Conservation (phyloP, 2,113 vertebrate species). For the Pao palembangensis region DNA sequence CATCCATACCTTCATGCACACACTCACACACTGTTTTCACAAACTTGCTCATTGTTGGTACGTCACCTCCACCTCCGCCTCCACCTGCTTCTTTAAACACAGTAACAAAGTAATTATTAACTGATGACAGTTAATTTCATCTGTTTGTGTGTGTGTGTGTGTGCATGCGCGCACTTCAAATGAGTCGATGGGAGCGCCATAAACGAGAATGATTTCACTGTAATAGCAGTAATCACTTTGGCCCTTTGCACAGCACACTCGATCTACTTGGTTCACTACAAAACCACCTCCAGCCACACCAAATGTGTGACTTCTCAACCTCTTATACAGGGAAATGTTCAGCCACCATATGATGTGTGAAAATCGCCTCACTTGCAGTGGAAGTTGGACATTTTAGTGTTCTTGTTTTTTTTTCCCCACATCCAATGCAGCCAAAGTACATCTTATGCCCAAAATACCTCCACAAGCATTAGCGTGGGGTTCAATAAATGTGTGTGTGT, state of each 20-base stretch:
- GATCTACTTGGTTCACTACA: not conserved
- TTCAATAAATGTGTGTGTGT: constrained; percentile 13
- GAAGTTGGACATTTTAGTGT: not conserved
- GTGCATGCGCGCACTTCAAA: constrained; percentile 21
- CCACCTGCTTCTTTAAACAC: constrained; percentile 29
- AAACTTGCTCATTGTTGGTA: not conserved
- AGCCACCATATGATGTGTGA: not conserved
- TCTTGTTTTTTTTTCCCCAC: not conserved
- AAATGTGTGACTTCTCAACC: not conserved
- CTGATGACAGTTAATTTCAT: constrained; percentile 40
- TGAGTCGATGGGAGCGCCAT: constrained; percentile 17
- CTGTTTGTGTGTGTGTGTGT: constrained; percentile 14
- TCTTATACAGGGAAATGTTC: not conserved
- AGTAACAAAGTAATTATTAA: constrained; percentile 34
- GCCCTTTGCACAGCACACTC: constrained; percentile 1
- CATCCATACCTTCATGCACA: constrained; percentile 44
- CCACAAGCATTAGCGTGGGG: not conserved
- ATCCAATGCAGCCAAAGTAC: not conserved
- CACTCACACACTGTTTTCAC: constrained; percentile 6
- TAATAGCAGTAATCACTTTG: constrained; percentile 48
- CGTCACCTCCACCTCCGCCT: constrained; percentile 17
- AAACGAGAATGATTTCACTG: constrained; percentile 3
- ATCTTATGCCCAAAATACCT: not conserved
- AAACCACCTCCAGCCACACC: constrained; percentile 1
- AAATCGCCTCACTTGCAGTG: not conserved